These are phyloP conservation scores for Belonocnema kinseyi DNA, from an alignment of 1,140 invertebrate species.

Conservation along the genomic window DNA sequence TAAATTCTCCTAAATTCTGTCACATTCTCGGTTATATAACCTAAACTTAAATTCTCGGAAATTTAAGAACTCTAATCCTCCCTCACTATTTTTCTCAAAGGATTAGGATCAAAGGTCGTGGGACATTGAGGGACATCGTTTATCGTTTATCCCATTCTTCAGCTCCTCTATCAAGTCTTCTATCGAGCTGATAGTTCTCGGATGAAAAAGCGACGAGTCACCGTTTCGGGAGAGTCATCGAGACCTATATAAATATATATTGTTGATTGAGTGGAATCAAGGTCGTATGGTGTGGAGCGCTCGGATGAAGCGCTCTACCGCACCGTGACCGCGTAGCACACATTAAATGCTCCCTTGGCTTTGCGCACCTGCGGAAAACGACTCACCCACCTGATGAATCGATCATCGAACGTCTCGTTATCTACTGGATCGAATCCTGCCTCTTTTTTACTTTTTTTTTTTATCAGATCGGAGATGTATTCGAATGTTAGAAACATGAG, in stretches of 20 bases:
- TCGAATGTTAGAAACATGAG: too few species aligned
- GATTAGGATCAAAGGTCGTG: too few species aligned
- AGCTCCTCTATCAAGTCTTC: background rate
- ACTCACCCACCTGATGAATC: conserved; percentile 17
- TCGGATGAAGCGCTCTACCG: background rate
- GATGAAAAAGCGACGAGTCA: background rate
- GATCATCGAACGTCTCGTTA: background rate
- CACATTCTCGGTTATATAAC: too few species aligned
- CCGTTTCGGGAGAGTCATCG: conserved; percentile 13
- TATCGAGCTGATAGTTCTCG: background rate
- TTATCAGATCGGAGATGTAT: too few species aligned
- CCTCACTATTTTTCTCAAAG: too few species aligned
- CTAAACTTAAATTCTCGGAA: too few species aligned
- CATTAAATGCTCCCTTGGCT: conserved; percentile 12
- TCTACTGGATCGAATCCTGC: background rate
- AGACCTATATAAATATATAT: background rate
- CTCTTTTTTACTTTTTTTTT: background rate
- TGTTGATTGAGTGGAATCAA: conserved; percentile 19
- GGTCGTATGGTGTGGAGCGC: conserved; percentile 6
- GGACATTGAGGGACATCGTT: conserved; percentile 1
- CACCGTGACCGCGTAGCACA: background rate
- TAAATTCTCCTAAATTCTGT: too few species aligned
- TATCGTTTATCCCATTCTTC: conserved; percentile 1
- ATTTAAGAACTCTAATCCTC: too few species aligned
- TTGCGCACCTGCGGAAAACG: conserved; percentile 25